Conservation (phyloP, 2,888 invertebrate species). For the Diloba caeruleocephala region DNA sequence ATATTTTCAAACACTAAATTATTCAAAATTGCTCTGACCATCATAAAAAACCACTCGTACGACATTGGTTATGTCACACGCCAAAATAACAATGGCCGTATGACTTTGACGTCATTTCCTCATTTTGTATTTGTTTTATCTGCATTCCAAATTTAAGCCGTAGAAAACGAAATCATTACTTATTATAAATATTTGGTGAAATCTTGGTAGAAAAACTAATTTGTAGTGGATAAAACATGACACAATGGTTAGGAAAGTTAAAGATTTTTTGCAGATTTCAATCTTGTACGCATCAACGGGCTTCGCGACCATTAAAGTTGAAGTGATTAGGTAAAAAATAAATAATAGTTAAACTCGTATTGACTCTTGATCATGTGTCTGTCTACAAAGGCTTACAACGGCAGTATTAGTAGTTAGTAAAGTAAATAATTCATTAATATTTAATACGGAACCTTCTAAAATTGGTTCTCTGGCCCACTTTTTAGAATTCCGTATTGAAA, state of each 20-base stretch:
- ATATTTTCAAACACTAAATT: conserved; percentile 16
- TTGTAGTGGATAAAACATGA: conserved; percentile 22
- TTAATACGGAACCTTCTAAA: too few species aligned
- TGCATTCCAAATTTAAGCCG: conserved; percentile 8
- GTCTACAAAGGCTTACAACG: too few species aligned
- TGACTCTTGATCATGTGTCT: too few species aligned
- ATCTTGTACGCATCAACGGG: conserved; percentile 19
- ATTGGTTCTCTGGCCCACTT: too few species aligned
- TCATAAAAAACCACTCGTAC: conserved; percentile 24
- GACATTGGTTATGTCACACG: conserved; percentile 52
- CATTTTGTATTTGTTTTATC: too few species aligned
- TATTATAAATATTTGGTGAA: conserved; percentile 8
- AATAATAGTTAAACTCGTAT: too few species aligned
- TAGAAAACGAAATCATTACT: not conserved
- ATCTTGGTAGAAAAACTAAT: conserved; percentile 9
- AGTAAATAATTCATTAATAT: too few species aligned
- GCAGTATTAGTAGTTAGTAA: too few species aligned
- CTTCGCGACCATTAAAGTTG: not conserved
- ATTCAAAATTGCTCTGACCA: conserved; percentile 18
- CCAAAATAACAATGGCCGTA: conserved; percentile 43
- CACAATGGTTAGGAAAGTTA: conserved; percentile 15
- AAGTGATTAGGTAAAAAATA: too few species aligned
- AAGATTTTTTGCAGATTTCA: conserved; percentile 11
- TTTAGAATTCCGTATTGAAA: too few species aligned
- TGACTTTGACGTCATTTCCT: conserved; percentile 46